Evolutionary conservation across 2,113 vertebrate species (phyloP), one percentile per base, ranked within the genome.

Genomic region (Dermatemys mawii): DNA sequence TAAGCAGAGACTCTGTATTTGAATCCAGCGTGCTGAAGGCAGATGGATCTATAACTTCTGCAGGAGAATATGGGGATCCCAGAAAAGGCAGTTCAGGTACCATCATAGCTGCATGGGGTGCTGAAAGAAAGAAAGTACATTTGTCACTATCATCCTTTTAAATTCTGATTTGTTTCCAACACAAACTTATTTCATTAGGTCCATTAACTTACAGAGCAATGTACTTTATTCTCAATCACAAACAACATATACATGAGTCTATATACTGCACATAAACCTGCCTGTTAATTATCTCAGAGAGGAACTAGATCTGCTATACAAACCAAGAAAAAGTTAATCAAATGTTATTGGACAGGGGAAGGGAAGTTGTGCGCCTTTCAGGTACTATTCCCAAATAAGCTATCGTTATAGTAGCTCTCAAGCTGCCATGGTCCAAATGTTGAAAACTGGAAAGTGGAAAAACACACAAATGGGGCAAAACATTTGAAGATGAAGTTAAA

Each of bases 71-170:
- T 3, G 94, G 29, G 10, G 94, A 35, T 32, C 91, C 95, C 49
- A 97, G 2, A 76, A 97, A 94, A 81, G 96, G 96, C 1, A 92
- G 96, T 4, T 95, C 96, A 88, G 95, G 94, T 14, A 70, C 85
- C 89, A 91, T 48, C 79, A 95, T 5, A 21, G 96, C 5, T 53
- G 83, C 91, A 10, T 81, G 95, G 1, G 91, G 96, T 17, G 87
- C 96, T 97, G n/a, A 11, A 79, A 1, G 50, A 90, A 94, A 76
- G 0, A 88, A 88, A 73, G 54, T 51, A 8, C 5, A 1, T 32
- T 14, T 8, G 50, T 88, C 78, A 46, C 9, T 0, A 13, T 13
- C 11, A 29, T 32, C 21, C 4, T 46, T n/a, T 41, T 46, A 21
- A 27, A 0, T 17, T 70, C 19, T 3, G 21, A 27, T 8, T 21